Conservation (phyloP, 2,797 vertebrate species). For the Galagoides demidoff region DNA sequence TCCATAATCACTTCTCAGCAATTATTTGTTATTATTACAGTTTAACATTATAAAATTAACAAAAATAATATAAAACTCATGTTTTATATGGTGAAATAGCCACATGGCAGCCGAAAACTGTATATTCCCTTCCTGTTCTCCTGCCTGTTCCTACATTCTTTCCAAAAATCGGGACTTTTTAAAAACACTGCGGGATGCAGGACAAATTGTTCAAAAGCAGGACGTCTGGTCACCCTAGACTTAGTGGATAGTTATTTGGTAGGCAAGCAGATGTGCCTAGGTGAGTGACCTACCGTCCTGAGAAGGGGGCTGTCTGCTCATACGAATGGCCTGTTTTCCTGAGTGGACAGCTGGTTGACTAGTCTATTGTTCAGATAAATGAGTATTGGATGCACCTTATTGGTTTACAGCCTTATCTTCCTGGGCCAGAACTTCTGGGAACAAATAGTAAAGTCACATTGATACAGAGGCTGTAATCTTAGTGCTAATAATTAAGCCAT, state of each 20-base stretch:
- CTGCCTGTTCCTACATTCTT: no score
- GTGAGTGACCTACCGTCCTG: neutral
- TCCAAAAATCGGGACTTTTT: no score
- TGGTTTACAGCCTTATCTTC: constrained; percentile 15
- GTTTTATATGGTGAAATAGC: no score
- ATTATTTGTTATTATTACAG: no score
- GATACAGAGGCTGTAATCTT: neutral
- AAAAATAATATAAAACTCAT: no score
- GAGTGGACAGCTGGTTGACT: neutral
- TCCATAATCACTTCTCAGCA: no score
- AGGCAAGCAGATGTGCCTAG: neutral
- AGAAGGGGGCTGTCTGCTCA: neutral
- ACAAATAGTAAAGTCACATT: neutral
- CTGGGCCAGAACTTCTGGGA: neutral
- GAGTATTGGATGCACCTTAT: neutral
- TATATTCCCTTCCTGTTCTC: no score
- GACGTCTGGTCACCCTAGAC: neutral
- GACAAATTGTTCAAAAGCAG: no score
- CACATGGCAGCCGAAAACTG: no score
- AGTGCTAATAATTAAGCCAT: neutral
- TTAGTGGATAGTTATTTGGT: neutral
- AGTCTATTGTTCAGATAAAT: neutral
- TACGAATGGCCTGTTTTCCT: neutral
- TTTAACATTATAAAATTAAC: no score
- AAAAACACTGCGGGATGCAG: no score